Percentiles rank a stretch among this genome's conserved stretches.
Evolutionary conservation across 2,797 vertebrate genomes (phyloP).

Genomic region (Spheniscus humboldti): DNA sequence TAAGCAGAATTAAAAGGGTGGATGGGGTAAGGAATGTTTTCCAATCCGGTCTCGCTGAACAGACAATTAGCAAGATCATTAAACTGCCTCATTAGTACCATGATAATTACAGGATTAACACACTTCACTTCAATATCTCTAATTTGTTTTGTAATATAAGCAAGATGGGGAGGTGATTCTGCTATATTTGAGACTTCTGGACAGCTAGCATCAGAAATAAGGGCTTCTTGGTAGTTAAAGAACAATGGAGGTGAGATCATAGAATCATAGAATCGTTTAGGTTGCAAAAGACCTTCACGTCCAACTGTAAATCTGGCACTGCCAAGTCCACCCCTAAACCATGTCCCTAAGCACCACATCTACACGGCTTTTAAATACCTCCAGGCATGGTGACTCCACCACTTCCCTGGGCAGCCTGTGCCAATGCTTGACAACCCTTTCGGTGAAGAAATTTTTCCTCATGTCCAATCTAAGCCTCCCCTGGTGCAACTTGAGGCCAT

Average conservation of each 20-base stretch:
- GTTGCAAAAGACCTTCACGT: too few relatives aligned
- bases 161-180: not conserved
- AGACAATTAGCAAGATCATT: constrained; percentile 59
- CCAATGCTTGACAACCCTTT: too few relatives aligned
- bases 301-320: too few relatives aligned
- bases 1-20: constrained; percentile 28
- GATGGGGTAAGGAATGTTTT: constrained; percentile 21
- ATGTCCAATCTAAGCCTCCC: too few relatives aligned
- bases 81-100: constrained; percentile 60
- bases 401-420: too few relatives aligned
- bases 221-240: not conserved
- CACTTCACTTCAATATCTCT: constrained; percentile 44
- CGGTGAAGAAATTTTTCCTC: too few relatives aligned
- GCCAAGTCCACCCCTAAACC: too few relatives aligned
- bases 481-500: too few relatives aligned
- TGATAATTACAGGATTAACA: constrained; percentile 61
- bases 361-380: too few relatives aligned
- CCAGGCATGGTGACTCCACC: too few relatives aligned
- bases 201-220: not conserved
- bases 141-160: constrained; percentile 55
- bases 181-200: not conserved
- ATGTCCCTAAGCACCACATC: too few relatives aligned
- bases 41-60: constrained; percentile 21
- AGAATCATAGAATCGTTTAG: too few relatives aligned
- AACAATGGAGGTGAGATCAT: not conserved